Evolutionary conservation across 2,888 invertebrate genomes (phyloP).

Genomic region (Scelioninae gen. 2): DNA sequence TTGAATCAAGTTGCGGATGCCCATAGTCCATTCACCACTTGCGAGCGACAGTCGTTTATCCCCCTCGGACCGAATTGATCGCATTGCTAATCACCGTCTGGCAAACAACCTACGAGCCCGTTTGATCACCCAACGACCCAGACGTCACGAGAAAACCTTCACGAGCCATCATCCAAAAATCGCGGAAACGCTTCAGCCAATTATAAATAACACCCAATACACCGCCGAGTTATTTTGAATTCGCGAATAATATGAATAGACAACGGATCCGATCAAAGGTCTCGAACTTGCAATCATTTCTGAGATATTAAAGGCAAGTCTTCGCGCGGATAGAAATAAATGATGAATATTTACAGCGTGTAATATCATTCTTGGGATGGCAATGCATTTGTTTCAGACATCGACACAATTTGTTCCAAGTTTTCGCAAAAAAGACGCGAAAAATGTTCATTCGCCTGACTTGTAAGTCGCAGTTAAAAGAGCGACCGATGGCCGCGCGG

Average conservation of each 20-base stretch:
- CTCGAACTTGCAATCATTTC: too few species aligned
- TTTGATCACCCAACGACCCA: not conserved
- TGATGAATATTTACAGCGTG: too few species aligned
- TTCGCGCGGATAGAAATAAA: too few species aligned
- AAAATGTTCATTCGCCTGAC: too few species aligned
- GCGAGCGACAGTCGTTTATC: too few species aligned
- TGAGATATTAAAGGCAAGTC: too few species aligned
- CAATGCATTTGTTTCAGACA: too few species aligned
- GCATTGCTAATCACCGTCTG: constrained; percentile 2
- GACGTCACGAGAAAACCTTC: not conserved
- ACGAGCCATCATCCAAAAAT: constrained; percentile 5
- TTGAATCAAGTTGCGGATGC: constrained; percentile 31
- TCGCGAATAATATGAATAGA: not conserved
- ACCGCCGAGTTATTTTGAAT: not conserved
- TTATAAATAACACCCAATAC: constrained; percentile 4
- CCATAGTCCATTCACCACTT: constrained; percentile 8
- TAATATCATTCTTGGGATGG: too few species aligned
- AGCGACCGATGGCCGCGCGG: too few species aligned
- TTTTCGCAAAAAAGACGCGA: too few species aligned
- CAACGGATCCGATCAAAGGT: not conserved
- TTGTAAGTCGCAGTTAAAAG: too few species aligned
- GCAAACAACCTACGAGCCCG: constrained; percentile 7
- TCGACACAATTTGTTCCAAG: too few species aligned
- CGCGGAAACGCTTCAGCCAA: not conserved
- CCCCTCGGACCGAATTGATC: constrained; percentile 9